A percentile compares a stretch with the other conserved stretches of the same genome.
Conservation (phyloP, 2,888 invertebrate genomes). For the Himalopsyche tibetana region DNA sequence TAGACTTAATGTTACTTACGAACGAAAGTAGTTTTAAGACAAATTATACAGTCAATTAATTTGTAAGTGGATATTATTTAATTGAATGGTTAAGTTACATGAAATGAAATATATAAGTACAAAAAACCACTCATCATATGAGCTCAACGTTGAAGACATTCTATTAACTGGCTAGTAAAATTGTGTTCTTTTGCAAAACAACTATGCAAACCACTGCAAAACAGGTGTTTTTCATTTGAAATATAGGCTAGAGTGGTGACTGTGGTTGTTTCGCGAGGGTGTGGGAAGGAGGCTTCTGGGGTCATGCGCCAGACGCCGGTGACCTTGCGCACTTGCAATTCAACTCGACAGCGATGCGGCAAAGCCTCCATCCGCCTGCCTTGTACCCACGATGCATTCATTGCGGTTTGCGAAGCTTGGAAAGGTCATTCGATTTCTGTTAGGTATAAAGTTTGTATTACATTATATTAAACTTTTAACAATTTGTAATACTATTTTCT, state of each 20-base stretch:
- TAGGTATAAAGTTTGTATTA: not conserved
- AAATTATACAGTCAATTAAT: too few species aligned
- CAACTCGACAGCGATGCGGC: conserved; percentile 2
- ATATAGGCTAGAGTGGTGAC: conserved; percentile 36
- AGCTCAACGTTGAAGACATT: too few species aligned
- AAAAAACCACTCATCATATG: too few species aligned
- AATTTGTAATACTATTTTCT: too few species aligned
- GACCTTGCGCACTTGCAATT: conserved; percentile 38
- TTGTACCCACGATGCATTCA: not conserved
- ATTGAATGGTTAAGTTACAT: too few species aligned
- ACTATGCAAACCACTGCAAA: not conserved
- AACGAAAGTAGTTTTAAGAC: too few species aligned
- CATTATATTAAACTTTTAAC: too few species aligned
- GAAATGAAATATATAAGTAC: too few species aligned
- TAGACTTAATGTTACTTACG: too few species aligned
- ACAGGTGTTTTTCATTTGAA: conserved; percentile 1
- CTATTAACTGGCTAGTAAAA: not conserved
- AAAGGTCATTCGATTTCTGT: not conserved
- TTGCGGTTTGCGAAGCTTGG: not conserved
- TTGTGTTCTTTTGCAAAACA: not conserved
- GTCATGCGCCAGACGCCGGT: conserved; percentile 44
- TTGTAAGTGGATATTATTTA: too few species aligned
- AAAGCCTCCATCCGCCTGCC: not conserved
- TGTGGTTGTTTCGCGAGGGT: conserved; percentile 36
- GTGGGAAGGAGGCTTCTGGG: conserved; percentile 44